phyloP scores from a whole-genome alignment of 2,888 invertebrate species.

The Tineola bisselliella region DNA sequence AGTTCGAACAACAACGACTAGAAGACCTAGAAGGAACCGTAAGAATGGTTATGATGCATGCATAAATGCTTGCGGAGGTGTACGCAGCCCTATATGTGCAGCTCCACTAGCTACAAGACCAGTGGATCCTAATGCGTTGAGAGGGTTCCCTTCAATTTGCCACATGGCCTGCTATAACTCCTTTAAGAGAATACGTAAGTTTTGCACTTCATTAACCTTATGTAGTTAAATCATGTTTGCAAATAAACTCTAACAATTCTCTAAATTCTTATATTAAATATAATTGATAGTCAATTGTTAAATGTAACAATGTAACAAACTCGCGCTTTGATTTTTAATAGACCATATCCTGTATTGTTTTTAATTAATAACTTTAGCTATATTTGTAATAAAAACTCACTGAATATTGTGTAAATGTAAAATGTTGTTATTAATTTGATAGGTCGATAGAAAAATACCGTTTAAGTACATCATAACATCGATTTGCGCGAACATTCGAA shows the following conservation, averaged over 20 bases:
- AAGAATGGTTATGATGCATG: constrained; percentile 46
- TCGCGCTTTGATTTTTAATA: background rate
- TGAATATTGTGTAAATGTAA: background rate
- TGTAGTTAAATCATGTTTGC: no score
- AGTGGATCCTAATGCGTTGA: constrained; percentile 42
- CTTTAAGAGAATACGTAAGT: constrained; percentile 50
- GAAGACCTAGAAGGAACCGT: constrained; percentile 25
- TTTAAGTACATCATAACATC: background rate
- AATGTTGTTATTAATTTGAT: background rate
- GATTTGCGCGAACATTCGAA: background rate
- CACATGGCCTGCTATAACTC: constrained; percentile 60
- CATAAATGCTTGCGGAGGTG: constrained; percentile 38
- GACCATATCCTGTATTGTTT: no score
- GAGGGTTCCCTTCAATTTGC: constrained; percentile 54
- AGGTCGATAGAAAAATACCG: background rate
- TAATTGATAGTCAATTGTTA: no score
- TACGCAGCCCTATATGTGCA: constrained; percentile 45
- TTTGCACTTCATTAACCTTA: no score
- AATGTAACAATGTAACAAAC: background rate
- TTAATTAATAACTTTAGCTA: no score
- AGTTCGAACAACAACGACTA: constrained; percentile 26
- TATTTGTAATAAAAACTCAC: no score
- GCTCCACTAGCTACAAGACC: constrained; percentile 35
- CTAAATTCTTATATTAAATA: no score
- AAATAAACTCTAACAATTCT: no score